Evolutionary conservation across 1,140 invertebrate genomes (phyloP), one percentile per base, ranked within the genome.

Genomic region (Cherax destructor): DNA sequence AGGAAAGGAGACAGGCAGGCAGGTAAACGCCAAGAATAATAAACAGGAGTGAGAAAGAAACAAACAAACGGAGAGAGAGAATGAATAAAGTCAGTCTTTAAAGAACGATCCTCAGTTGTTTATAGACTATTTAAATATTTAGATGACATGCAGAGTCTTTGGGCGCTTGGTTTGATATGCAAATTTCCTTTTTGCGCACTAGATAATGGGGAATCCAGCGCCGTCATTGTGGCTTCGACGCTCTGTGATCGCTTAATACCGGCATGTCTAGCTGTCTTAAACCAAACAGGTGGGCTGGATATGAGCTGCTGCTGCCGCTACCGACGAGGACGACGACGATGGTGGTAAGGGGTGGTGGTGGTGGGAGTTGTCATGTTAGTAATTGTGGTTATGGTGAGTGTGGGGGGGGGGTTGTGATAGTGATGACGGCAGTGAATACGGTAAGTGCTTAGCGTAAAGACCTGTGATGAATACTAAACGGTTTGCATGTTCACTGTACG

Each of bases 41-140:
- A 83, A 41, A 83, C 49, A 61, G 56, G 21, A 24, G 56, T 59
- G 81, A 83, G 52, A 83, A 41, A 83, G 81, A 49, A 52, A 72
- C 59, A 74, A 59, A 85, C 21, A 74, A 41, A 85, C 59, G 74
- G 61, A 85, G 41, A 49, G 83, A 52, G 56, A 41, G 81, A 65
- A 56, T 56, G 81, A 41, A 56, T 56, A 9, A 56, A 9, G 52
- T 56, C 52, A 56, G 9, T 56, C 7, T 83, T 61, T 61, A 16
- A 13, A 83, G 69, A 11, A 83, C 56, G 41, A 41, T 56, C 80
- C 9, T 24, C 61, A 56, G 52, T 41, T 61, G 56, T 61, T 83
- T 83, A 83, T 61, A 30, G 52, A 13, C 24, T 61, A 41, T 61
- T 83, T 83, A 83, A 61, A 83, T 83, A 83, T 83, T 83, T 61